Conservation (phyloP, 2,113 vertebrate species). For the Meriones unguiculatus region DNA sequence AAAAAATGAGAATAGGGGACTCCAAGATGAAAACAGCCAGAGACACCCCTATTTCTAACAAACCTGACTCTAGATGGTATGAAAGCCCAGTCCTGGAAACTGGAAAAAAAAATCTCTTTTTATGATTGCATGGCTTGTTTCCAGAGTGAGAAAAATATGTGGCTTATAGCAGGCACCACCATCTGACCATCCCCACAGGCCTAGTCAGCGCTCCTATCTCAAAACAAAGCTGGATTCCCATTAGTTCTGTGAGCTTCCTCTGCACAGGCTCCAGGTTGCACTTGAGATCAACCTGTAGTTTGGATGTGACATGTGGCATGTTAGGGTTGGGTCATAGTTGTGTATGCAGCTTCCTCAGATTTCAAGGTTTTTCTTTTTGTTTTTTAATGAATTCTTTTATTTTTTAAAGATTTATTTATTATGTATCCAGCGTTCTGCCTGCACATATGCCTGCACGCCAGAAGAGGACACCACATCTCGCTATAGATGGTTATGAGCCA, state of each 20-base stretch:
- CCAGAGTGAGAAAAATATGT: background rate
- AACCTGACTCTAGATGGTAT: background rate
- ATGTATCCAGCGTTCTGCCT: too few relatives aligned
- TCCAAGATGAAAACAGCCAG: background rate
- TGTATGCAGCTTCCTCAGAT: background rate
- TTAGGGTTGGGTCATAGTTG: background rate
- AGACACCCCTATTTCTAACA: background rate
- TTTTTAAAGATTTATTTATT: too few relatives aligned
- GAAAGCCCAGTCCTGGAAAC: background rate
- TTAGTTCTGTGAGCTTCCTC: background rate
- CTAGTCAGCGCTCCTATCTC: background rate
- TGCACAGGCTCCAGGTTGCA: background rate
- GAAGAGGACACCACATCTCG: too few relatives aligned
- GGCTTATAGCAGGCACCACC: background rate
- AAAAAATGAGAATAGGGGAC: background rate
- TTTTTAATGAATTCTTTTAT: too few relatives aligned
- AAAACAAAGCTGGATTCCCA: background rate
- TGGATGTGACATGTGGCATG: background rate
- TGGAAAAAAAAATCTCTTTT: background rate
- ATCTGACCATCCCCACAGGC: background rate
- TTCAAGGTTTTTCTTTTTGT: background rate
- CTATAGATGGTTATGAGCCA: too few relatives aligned
- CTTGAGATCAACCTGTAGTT: background rate
- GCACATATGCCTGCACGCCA: too few relatives aligned
- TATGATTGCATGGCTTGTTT: background rate